Base-by-base conservation (phyloP, 2,888 invertebrate species). In the Xestoiulus laeticollis region DNA sequence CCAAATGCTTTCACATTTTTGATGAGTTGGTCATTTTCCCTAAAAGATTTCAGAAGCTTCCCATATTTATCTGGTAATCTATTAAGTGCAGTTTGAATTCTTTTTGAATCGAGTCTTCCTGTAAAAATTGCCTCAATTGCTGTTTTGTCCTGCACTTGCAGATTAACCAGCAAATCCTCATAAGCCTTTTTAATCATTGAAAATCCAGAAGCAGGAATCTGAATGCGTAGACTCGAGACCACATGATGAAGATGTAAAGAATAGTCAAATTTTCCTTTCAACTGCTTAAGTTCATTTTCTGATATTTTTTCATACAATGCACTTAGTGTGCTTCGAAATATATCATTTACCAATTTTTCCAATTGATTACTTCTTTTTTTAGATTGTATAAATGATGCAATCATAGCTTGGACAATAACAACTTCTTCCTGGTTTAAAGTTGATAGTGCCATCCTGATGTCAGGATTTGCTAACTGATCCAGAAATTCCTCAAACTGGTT, bases 61-160 rank as follows among this genome's bases (percentile, higher is more conserved):
- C 78, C 78, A 78, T 78, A 78, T 30, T 78, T 30, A 78, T 78
- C 78, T 30, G 78, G 12, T 30, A 78, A 26, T 26, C 78, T 78
- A 30, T 30, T 30, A 16, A 78, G 78, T 16, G 30, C 30, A 32
- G 10, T 30, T 78, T 78, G 30, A 12, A 78, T 78, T 14, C 1
- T 78, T 32, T 78, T 78, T 16, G 78, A 26, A 78, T 78, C 16
- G 16, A 19, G 14, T 48, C 30, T 3, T 30, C 78, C 10, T 30
- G 1, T 30, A 78, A 78, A 30, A 78, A 78, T 12, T 12, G 4
- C 30, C 78, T 78, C 30, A 16, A 78, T 30, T 30, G 3, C 3
- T 14, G 16, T 2, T 32, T 30, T 78, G 14, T 78, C 78, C 30
- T 78, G 14, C 30, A 12, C 4, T 12, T 3, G 78, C 2, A 78